A percentile compares a stretch with the other conserved stretches of the same genome.
Evolutionary conservation across 2,888 invertebrate genomes (phyloP).

Genomic region (Drosophila hamatofila): DNA sequence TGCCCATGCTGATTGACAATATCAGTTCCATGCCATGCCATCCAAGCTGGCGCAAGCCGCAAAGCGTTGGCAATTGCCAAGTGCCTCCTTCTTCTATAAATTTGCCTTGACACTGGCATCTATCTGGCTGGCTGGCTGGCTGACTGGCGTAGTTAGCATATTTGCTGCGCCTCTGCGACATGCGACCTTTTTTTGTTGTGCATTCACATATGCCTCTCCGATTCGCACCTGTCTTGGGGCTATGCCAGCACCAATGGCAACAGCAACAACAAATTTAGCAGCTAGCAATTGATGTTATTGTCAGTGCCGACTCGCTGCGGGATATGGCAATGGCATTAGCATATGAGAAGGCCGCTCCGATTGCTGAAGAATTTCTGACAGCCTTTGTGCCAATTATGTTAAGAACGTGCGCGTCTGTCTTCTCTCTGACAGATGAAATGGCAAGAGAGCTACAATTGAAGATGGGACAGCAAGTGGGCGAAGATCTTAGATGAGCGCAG

Average conservation of each 20-base stretch:
- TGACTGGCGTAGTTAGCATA: constrained; percentile 63
- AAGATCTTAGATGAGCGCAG: neutral
- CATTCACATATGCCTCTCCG: constrained; percentile 46
- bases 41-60: constrained; percentile 5
- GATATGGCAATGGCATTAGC: constrained; percentile 56
- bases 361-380: constrained; percentile 46
- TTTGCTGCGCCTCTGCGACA: constrained; percentile 49
- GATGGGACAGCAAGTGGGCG: neutral
- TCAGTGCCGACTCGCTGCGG: constrained; percentile 37
- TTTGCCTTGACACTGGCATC: constrained; percentile 18
- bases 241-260: constrained; percentile 11
- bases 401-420: constrained; percentile 12
- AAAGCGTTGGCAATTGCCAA: constrained; percentile 40
- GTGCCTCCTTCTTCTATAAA: constrained; percentile 1
- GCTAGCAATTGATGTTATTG: constrained; percentile 4
- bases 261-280: constrained; percentile 3
- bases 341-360: constrained; percentile 51
- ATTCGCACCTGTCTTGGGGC: constrained; percentile 51
- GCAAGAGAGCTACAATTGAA: constrained; percentile 15
- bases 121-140: constrained; percentile 13
- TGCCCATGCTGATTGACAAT: constrained; percentile 51
- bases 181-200: constrained; percentile 57
- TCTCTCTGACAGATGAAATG: constrained; percentile 31
- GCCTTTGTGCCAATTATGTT: constrained; percentile 55
- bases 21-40: constrained; percentile 14